Percentiles rank a stretch among this genome's conserved stretches.
These are phyloP conservation scores for Petrocephalus zakoni DNA, from an alignment of 2,113 vertebrate genomes.

Conservation along the genomic window DNA sequence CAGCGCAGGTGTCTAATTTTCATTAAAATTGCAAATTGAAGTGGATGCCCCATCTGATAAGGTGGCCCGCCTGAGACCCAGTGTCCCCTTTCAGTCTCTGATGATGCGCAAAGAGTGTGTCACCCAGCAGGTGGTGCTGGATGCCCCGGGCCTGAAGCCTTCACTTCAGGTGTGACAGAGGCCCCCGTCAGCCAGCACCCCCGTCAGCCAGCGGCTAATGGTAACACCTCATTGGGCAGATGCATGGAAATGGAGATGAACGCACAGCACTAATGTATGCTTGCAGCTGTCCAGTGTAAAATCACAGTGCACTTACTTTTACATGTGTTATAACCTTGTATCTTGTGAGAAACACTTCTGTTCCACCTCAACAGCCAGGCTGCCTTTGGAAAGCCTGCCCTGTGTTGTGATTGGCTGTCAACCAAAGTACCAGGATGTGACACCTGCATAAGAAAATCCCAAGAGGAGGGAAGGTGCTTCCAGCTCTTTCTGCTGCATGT, in stretches of 20 bases:
- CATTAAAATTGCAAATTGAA: constrained; percentile 86
- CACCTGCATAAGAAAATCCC: neutral
- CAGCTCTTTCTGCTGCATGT: neutral
- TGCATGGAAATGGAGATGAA: neutral
- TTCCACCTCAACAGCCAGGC: neutral
- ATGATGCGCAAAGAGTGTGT: neutral
- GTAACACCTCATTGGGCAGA: neutral
- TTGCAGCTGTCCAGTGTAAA: neutral
- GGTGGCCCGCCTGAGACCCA: constrained; percentile 64
- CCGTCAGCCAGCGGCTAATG: neutral
- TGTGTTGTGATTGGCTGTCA: neutral
- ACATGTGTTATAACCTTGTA: neutral
- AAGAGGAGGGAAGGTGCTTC: neutral
- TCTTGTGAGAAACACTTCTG: neutral
- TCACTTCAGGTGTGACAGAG: neutral
- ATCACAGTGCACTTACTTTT: neutral
- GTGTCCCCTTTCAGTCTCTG: constrained; percentile 50
- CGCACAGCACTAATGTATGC: neutral
- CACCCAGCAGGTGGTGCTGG: neutral
- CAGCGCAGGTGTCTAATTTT: constrained; percentile 84
- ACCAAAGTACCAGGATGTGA: neutral
- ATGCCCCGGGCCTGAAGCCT: too few species aligned
- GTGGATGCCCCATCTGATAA: constrained; percentile 76
- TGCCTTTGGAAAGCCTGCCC: neutral
- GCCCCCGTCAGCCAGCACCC: neutral